Evolutionary conservation across 2,113 vertebrate species (phyloP), one percentile per base, ranked within the genome.

Genomic region (Solea solea): DNA sequence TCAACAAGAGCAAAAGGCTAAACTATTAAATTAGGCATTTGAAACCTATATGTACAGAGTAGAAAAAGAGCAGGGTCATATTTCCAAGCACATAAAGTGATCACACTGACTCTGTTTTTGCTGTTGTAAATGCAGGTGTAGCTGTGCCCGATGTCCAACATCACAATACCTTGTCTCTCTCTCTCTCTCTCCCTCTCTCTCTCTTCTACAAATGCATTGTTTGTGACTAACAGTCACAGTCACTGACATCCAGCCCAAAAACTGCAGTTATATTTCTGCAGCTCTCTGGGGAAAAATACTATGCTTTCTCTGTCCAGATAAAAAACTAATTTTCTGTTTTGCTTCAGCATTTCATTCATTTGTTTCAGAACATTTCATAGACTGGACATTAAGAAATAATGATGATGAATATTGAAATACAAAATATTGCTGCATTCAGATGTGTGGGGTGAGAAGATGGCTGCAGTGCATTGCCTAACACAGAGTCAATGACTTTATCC

Each of bases 271-370:
- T 49, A n/a, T 5, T 49, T 69, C 8, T n/a, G 34, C 53, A 40
- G 9, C 27, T 58, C 69, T 21, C 3, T 44, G 39, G 40, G 7
- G 34, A 16, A 53, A 57, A 55, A 48, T 1, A 2, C 49, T 55
- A 15, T 40, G 13, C 21, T 11, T 64, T 27, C 61, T 14, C 49
- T 57, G 72, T 77, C 78, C 10, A 15, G 27, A 52, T 66, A 60
- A 78, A 74, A 81, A 61, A 74, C 72, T 0, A 68, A 69, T 66
- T 64, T 59, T 2, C 49, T 51, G 49, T 52, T 79, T 72, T 74
- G 68, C 69, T 28, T 62, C 61, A 2, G 21, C 39, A 74, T 80
- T 74, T 54, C 12, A 34, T n/a, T n/a, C n/a, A n/a, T n/a, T n/a
- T n/a, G n/a, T 80, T 74, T 54, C 12, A 34, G 10, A 44, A 8